A percentile compares a stretch with the other conserved stretches of the same genome.
Conservation (phyloP, 2,888 invertebrate genomes). For the Eupithecia subumbrata region DNA sequence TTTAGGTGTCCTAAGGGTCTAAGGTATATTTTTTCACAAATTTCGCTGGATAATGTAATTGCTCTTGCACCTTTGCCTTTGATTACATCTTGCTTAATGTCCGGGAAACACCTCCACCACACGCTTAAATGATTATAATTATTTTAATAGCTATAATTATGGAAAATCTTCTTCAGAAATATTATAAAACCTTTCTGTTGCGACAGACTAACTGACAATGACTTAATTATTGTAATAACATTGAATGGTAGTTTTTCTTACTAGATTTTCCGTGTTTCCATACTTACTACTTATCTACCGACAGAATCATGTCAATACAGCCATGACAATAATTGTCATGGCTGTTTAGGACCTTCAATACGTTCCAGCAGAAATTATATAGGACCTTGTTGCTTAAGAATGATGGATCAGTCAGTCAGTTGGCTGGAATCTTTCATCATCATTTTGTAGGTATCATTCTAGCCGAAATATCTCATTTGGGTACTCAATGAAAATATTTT, state of each 20-base stretch:
- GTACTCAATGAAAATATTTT: too few species aligned
- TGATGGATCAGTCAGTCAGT: not conserved
- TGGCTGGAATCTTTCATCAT: not conserved
- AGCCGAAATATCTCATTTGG: not conserved
- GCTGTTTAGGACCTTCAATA: not conserved
- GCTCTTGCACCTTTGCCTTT: not conserved
- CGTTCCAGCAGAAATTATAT: not conserved
- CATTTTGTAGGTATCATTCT: not conserved
- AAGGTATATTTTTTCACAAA: too few species aligned
- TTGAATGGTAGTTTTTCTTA: not conserved
- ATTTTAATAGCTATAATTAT: not conserved
- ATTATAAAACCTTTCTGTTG: not conserved
- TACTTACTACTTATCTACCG: not conserved
- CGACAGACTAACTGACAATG: not conserved
- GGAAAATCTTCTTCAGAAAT: constrained; percentile 5
- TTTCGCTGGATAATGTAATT: not conserved
- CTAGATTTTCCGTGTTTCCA: not conserved
- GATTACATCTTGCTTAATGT: not conserved
- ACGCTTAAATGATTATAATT: not conserved
- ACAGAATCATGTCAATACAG: not conserved
- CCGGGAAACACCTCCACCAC: not conserved
- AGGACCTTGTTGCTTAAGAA: not conserved
- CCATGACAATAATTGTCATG: not conserved
- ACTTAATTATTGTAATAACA: not conserved
- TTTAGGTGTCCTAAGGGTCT: too few species aligned